Conservation (phyloP, 1,140 invertebrate genomes). For the Diabrotica virgifera region DNA sequence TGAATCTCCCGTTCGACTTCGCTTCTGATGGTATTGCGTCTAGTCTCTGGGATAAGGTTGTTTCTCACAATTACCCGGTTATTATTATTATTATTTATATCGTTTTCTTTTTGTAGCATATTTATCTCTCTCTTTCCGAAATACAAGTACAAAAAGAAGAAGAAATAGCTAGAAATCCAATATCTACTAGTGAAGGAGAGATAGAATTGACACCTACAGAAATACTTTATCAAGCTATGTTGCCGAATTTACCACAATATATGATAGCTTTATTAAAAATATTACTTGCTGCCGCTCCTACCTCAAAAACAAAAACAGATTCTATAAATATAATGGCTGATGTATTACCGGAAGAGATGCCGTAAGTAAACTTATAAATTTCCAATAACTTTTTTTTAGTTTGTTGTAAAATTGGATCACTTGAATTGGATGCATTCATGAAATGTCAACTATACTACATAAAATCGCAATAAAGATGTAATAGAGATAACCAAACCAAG, state of each 20-base stretch:
- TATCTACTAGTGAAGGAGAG: conserved; percentile 71
- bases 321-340: conserved; percentile 98
- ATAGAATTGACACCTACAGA: conserved; percentile 79
- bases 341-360: conserved; percentile 95
- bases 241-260: conserved; percentile 92
- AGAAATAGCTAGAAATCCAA: conserved; percentile 68
- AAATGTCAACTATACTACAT: no score
- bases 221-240: conserved; percentile 85
- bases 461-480: no score
- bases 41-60: no score
- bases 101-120: conserved; percentile 52
- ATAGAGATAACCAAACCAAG: no score
- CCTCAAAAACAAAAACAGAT: conserved; percentile 96
- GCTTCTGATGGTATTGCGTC: no score
- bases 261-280: conserved; percentile 98
- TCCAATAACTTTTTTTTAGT: no score
- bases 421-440: no score
- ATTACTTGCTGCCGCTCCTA: conserved; percentile 93
- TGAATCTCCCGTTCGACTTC: no score
- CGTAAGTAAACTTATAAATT: conserved; percentile 53
- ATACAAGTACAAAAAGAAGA: conserved; percentile 81
- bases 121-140: conserved; percentile 81
- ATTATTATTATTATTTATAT: not conserved
- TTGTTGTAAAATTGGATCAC: no score
- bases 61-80: no score